These are phyloP conservation scores for Blastomussa wellsi DNA, from an alignment of 92 coral and sea anemone genomes.

Conservation along the genomic window DNA sequence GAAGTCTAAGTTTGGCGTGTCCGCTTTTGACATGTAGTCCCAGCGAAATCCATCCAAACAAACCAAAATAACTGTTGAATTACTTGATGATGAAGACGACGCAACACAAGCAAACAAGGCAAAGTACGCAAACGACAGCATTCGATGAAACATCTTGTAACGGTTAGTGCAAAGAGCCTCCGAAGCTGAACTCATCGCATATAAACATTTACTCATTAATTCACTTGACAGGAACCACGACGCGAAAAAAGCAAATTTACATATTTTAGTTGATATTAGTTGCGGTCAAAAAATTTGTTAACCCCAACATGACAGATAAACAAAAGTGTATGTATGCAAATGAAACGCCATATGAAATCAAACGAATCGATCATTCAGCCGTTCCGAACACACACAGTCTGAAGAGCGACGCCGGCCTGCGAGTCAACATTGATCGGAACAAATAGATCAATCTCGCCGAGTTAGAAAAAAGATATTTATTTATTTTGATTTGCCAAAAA, in stretches of 20 bases:
- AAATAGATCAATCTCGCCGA: not conserved
- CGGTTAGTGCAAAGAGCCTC: not conserved
- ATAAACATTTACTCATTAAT: not conserved
- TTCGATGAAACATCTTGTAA: constrained; percentile 5
- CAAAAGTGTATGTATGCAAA: constrained; percentile 37
- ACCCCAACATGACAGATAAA: constrained; percentile 26
- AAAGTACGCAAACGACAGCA: constrained; percentile 1
- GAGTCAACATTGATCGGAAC: not conserved
- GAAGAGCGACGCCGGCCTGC: not conserved
- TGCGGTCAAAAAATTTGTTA: constrained; percentile 14
- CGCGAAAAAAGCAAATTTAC: constrained; percentile 3
- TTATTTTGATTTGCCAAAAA: not conserved
- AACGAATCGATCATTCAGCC: not conserved
- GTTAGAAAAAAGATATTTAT: not conserved
- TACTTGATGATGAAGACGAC: not conserved
- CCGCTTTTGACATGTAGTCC: constrained; percentile 67
- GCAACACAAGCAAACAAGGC: not conserved
- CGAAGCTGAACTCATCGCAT: too few species aligned
- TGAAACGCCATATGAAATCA: constrained; percentile 5
- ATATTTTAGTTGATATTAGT: constrained; percentile 8
- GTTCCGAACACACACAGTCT: not conserved
- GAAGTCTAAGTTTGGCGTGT: constrained; percentile 70
- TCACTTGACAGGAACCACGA: not conserved
- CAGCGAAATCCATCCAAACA: constrained; percentile 84
- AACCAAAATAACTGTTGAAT: constrained; percentile 62